These are phyloP conservation scores for Balanococcus diminutus DNA, from an alignment of 2,888 invertebrate species.

Conservation along the genomic window DNA sequence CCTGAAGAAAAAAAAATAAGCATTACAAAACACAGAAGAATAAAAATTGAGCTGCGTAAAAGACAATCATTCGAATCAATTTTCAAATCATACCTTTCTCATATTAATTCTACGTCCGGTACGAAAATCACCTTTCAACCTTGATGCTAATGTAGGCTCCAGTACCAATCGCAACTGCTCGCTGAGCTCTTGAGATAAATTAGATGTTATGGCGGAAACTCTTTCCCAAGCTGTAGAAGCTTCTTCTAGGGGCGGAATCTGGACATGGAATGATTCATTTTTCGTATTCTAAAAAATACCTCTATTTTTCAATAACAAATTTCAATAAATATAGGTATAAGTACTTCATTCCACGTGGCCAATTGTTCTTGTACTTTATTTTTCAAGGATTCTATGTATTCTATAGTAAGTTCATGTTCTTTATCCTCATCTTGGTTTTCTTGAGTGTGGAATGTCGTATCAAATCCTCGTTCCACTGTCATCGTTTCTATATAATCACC, in stretches of 20 bases:
- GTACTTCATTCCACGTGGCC: slow-evolving; percentile 64
- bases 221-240: slow-evolving; percentile 69
- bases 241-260: slow-evolving; percentile 61
- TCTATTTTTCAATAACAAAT: background rate
- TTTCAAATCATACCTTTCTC: slow-evolving; percentile 69
- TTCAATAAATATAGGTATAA: too few relatives aligned
- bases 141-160: slow-evolving; percentile 92
- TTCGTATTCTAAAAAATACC: background rate
- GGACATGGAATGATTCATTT: slow-evolving; percentile 60
- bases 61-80: background rate
- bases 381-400: slow-evolving; percentile 64
- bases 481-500: slow-evolving; percentile 75
- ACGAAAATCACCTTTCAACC: slow-evolving; percentile 86
- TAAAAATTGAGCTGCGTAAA: background rate
- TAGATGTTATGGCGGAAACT: slow-evolving; percentile 67
- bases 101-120: slow-evolving; percentile 97
- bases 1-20: slow-evolving; percentile 64
- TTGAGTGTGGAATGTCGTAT: slow-evolving; percentile 79
- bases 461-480: slow-evolving; percentile 71
- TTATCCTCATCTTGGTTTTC: slow-evolving; percentile 60
- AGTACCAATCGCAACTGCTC: slow-evolving; percentile 92
- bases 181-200: slow-evolving; percentile 82
- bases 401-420: slow-evolving; percentile 59
- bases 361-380: slow-evolving; percentile 65
- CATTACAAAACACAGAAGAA: background rate